Base-by-base conservation (phyloP, 2,113 vertebrate species). In the Nothoprocta perdicaria region DNA sequence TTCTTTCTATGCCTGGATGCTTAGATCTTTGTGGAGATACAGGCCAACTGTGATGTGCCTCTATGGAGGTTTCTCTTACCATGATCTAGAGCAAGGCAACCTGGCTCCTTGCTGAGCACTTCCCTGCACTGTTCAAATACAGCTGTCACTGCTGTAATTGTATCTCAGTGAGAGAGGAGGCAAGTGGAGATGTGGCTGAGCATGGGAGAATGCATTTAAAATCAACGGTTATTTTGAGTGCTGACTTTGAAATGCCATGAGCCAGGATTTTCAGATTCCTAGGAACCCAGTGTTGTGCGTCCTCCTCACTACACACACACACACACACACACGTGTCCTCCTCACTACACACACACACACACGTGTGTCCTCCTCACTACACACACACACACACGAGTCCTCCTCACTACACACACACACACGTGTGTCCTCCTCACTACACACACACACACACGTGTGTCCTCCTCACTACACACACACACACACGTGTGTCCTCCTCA, bases 231-330 rank as follows among this genome's bases (percentile, higher is more conserved):
- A 5, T 27, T 86, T 57, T 10, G 79, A 6, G 6, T 80, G 27
- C 33, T 21, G 5, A 27, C 3, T 50, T 57, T 50, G 41, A 72
- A 75, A 57, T 60, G 33, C 1, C 10, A 6, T 19, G 26, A 33
- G 33, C 38, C 50, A 92, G 18, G 4, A 61, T 66, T 83, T 65
- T 27, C 14, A 33, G 50, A 33, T 19, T 61, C 68, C 45, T 61
- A 57, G 11, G 4, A 33, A 4, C 48, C 58, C 9, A 53, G 4
- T 68, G 10, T 71, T 55, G 46, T 52, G 53, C 18, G 26, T 60
- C 53, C 17, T 23, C 3, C 1, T 1, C 21, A 2, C 12, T 1
- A 0, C 15, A 63, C 31, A 26, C 33, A 26, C 33, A 10, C 1
- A 0, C 15, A 63, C 31, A 26, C 33, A 26, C 33, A 10, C n/a